Evolutionary conservation across 1,140 invertebrate species (phyloP).

Genomic region (Neodiprion fabricii): DNA sequence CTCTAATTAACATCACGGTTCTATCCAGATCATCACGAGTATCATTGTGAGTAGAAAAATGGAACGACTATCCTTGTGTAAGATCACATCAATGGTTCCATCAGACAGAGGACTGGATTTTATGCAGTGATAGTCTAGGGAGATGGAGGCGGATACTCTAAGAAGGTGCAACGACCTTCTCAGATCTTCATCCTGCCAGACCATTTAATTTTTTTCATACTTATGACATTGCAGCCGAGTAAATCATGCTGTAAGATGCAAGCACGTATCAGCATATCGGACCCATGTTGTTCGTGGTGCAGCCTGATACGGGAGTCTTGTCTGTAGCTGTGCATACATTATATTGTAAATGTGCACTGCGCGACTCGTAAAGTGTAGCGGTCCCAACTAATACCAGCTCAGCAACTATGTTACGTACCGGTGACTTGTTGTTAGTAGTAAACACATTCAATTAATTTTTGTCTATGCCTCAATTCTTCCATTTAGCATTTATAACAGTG

Average conservation of each 20-base stretch:
- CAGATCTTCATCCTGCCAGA: not conserved
- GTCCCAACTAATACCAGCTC: no score
- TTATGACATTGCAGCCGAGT: not conserved
- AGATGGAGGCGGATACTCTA: not conserved
- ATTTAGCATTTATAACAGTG: no score
- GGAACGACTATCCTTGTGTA: no score
- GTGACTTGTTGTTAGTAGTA: no score
- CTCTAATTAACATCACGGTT: no score
- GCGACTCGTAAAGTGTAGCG: not conserved
- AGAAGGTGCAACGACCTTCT: not conserved
- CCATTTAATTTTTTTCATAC: not conserved
- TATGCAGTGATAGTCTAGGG: not conserved
- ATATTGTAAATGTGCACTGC: not conserved
- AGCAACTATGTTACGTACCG: no score
- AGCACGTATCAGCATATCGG: not conserved
- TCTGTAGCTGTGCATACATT: not conserved
- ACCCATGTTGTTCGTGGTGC: not conserved
- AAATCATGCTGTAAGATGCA: constrained; percentile 3
- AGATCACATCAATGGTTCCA: no score
- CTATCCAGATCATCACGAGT: no score
- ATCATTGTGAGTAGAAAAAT: no score
- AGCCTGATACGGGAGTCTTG: not conserved
- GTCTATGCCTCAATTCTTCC: no score
- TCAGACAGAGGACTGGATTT: no score
- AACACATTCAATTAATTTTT: no score